These are phyloP conservation scores for Odocoileus hemionus DNA, from an alignment of 2,113 vertebrate species.

Conservation along the genomic window DNA sequence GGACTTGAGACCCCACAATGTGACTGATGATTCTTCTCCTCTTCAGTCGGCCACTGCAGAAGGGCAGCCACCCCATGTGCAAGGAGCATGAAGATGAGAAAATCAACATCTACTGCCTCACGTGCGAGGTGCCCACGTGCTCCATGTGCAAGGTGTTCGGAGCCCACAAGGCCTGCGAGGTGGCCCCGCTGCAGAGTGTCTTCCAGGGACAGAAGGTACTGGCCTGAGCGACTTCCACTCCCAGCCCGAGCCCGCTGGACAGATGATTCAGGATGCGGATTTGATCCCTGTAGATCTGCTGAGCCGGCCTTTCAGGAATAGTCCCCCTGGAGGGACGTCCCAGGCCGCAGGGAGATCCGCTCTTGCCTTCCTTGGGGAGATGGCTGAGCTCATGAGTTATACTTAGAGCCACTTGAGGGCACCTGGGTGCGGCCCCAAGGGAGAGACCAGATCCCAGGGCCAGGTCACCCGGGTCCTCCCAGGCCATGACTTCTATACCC, in stretches of 20 bases:
- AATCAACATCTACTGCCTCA: conserved; percentile 98
- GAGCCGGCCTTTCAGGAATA: conserved; percentile 70
- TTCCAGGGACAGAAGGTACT: conserved; percentile 90
- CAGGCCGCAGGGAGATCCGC: neutral
- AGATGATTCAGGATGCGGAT: neutral
- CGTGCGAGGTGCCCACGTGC: conserved; percentile 92
- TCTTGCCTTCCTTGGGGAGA: conserved; percentile 26
- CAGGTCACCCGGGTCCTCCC: conserved; percentile 35
- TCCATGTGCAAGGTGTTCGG: conserved; percentile 99
- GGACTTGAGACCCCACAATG: fast-evolving
- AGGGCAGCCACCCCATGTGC: conserved; percentile 91
- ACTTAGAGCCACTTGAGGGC: conserved; percentile 65
- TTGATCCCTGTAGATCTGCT: conserved; percentile 58
- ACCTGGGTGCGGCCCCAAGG: conserved; percentile 10
- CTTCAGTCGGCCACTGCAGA: conserved; percentile 85
- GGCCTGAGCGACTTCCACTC: fast-evolving
- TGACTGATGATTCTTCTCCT: neutral
- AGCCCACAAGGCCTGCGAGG: conserved; percentile 94
- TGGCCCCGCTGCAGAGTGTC: conserved; percentile 87
- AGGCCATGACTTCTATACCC: neutral
- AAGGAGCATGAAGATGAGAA: conserved; percentile 94
- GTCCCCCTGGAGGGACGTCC: conserved; percentile 39
- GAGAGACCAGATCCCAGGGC: conserved; percentile 22
- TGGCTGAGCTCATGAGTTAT: conserved; percentile 76
- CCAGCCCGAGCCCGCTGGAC: neutral